A percentile compares a stretch with the other conserved stretches of the same genome.
These are phyloP conservation scores for Salvator merianae DNA, from an alignment of 2,113 vertebrate species.

Conservation along the genomic window DNA sequence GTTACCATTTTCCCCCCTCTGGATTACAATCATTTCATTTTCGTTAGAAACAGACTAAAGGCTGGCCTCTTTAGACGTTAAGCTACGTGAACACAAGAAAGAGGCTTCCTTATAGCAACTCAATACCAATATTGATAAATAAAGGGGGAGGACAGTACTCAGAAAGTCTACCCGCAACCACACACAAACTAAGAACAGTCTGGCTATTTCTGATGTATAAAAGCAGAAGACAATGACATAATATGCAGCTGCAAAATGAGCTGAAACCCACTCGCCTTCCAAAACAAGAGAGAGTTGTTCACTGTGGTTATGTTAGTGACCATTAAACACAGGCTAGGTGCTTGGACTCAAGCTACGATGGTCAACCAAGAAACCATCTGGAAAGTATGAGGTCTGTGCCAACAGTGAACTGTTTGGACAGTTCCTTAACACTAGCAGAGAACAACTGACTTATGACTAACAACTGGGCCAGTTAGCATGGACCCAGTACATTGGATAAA, in stretches of 20 bases:
- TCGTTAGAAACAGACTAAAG: neutral
- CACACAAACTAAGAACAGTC: neutral
- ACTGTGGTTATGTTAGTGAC: slow-evolving; percentile 20
- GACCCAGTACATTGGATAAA: neutral
- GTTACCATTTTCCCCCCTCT: neutral
- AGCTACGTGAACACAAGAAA: neutral
- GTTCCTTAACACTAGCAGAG: neutral
- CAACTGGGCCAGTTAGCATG: neutral
- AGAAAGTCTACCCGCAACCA: neutral
- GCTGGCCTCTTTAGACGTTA: neutral
- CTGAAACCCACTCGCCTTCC: neutral
- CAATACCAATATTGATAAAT: neutral
- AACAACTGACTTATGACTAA: neutral
- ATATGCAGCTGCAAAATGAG: neutral
- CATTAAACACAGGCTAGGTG: neutral
- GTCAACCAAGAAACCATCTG: neutral
- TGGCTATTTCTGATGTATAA: neutral
- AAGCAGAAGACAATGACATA: neutral
- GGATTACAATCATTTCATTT: neutral
- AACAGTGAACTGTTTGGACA: too few relatives aligned
- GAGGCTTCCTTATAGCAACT: neutral
- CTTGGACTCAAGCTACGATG: neutral
- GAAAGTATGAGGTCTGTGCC: neutral
- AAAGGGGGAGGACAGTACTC: neutral
- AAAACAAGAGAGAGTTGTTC: neutral